phyloP scores from a whole-genome alignment of 2,888 invertebrate species.

The Epirrhoe tristata region DNA sequence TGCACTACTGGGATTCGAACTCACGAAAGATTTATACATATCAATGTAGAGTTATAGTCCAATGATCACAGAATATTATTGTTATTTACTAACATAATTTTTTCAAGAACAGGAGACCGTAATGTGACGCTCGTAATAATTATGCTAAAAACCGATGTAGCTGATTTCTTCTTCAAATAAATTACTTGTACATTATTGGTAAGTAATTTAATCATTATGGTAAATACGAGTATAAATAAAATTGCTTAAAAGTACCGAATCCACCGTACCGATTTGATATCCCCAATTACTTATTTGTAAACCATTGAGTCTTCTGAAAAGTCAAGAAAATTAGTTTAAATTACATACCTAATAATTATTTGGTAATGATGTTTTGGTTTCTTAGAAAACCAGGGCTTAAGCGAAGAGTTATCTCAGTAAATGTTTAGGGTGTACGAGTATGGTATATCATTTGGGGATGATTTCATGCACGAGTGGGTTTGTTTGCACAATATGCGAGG shows the following conservation, averaged over 20 bases:
- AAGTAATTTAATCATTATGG: no score
- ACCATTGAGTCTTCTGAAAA: background rate
- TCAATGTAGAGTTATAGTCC: conserved; percentile 24
- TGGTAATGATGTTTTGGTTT: background rate
- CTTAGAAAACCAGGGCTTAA: conserved; percentile 14
- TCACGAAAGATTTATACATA: background rate
- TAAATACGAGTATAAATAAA: no score
- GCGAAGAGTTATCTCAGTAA: conserved; percentile 28
- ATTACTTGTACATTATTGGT: no score
- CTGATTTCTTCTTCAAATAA: no score
- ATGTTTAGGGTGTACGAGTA: conserved; percentile 42
- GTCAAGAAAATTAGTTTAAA: background rate
- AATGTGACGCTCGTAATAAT: background rate
- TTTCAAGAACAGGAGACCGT: background rate
- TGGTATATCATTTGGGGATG: conserved; percentile 65
- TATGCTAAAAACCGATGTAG: no score
- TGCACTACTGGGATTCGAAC: no score
- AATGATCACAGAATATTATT: conserved; percentile 32
- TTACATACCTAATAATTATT: background rate
- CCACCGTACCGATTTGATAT: no score
- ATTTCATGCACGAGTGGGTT: conserved; percentile 64
- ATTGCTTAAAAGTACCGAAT: no score
- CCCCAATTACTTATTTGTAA: no score
- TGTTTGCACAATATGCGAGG: conserved; percentile 63
- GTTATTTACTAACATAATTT: conserved; percentile 23